Percentiles rank a stretch among this genome's conserved stretches.
phyloP scores from a whole-genome alignment of 1,140 invertebrate species.

The Rhyacophila brunnea region DNA sequence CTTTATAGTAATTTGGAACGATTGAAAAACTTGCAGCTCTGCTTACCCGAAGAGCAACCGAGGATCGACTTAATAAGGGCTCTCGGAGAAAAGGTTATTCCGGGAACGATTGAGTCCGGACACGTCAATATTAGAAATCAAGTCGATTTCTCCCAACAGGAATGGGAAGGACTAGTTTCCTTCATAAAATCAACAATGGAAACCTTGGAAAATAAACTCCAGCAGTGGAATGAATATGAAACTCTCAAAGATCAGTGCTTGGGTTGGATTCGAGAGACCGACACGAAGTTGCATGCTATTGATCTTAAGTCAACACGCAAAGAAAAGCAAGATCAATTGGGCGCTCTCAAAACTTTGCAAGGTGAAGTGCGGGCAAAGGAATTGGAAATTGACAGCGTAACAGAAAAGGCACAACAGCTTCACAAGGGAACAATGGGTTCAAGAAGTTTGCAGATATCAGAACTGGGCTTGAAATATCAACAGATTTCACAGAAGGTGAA shows the following conservation, averaged over 20 bases:
- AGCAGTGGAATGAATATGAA: slow-evolving; percentile 91
- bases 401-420: slow-evolving; percentile 83
- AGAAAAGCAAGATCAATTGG: slow-evolving; percentile 84
- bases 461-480: slow-evolving; percentile 88
- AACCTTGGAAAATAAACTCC: slow-evolving; percentile 74
- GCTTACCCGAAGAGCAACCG: slow-evolving; percentile 81
- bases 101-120: slow-evolving; percentile 81
- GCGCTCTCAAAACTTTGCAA: slow-evolving; percentile 75
- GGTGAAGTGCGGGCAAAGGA: slow-evolving; percentile 89
- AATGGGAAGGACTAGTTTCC: slow-evolving; percentile 83
- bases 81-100: slow-evolving; percentile 86
- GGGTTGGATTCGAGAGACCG: slow-evolving; percentile 86
- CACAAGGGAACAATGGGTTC: slow-evolving; percentile 64
- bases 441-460: slow-evolving; percentile 77
- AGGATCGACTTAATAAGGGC: slow-evolving; percentile 76
- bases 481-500: slow-evolving; percentile 87
- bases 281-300: slow-evolving; percentile 83
- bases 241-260: slow-evolving; percentile 80
- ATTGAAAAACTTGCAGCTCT: slow-evolving; percentile 77
- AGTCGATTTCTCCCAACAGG: slow-evolving; percentile 83
- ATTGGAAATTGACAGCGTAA: slow-evolving; percentile 88
- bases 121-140: slow-evolving; percentile 83
- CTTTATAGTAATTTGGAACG: slow-evolving; percentile 90
- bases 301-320: slow-evolving; percentile 80
- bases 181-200: slow-evolving; percentile 76